phyloP scores from a whole-genome alignment of 2,113 vertebrate species.

The Lepisosteus oculatus region DNA sequence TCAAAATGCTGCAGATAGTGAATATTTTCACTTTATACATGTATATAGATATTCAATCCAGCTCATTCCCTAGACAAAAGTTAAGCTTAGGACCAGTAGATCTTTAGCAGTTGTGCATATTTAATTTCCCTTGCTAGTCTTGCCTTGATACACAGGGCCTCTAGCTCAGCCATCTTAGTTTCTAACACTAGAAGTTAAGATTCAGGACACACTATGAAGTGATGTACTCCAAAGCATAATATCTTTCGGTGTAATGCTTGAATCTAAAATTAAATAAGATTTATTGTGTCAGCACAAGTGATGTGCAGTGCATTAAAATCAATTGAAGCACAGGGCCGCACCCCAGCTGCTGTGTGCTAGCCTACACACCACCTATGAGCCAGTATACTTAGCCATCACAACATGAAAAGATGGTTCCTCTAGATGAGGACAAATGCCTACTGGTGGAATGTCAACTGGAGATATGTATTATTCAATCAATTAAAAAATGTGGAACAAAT shows the following conservation, averaged over 20 bases:
- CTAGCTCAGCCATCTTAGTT: not conserved
- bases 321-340: slow-evolving; percentile 21
- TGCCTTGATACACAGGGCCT: not conserved
- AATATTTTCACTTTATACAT: no score
- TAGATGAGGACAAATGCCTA: slow-evolving; percentile 41
- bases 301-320: slow-evolving; percentile 59
- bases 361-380: slow-evolving; percentile 30
- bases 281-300: slow-evolving; percentile 69
- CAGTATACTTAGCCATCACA: slow-evolving; percentile 4
- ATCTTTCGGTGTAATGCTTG: slow-evolving; percentile 52
- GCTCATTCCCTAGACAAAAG: not conserved
- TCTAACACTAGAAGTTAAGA: slow-evolving; percentile 48
- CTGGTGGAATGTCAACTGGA: slow-evolving; percentile 21
- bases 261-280: slow-evolving; percentile 72
- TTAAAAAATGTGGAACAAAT: no score
- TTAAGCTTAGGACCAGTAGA: not conserved
- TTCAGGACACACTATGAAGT: slow-evolving; percentile 51
- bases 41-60: not conserved
- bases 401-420: slow-evolving; percentile 24
- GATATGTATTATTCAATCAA: slow-evolving; percentile 42
- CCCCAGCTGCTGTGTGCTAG: slow-evolving; percentile 17
- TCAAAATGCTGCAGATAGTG: not conserved
- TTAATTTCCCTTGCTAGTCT: not conserved
- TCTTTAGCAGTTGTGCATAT: not conserved
- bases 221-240: slow-evolving; percentile 58